Evolutionary conservation across 2,888 invertebrate species (phyloP), one percentile per base, ranked within the genome.

Genomic region (Chouioia cunea): DNA sequence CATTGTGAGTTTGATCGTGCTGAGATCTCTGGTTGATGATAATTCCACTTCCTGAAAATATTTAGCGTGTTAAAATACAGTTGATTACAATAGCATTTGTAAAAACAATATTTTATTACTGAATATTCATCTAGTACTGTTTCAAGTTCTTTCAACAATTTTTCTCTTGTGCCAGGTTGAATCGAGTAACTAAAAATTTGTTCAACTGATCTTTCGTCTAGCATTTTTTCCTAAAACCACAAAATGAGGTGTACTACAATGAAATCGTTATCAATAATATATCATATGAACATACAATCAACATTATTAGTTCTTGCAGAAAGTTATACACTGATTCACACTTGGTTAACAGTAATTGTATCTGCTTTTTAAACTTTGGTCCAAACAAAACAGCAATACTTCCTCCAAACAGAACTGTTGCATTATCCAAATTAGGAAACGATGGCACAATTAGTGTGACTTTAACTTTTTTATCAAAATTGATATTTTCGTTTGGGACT

Each of bases 361-460:
- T 57, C 64, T 76, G 77, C 1, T 68, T 64, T 18, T 73, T 72
- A 16, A 83, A 83, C 20, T 73, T 71, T 15, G 12, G 63, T 8
- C 75, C 74, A 16, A 76, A 76, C 15, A 82, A 71, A 4, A 71
- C 44, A 54, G 76, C 70, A 47, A 82, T 79, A 65, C 77, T 78
- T 18, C 74, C 73, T 20, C 82, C 83, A 71, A 85, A 82, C 18
- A 65, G 57, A 12, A 85, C 44, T 20, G 68, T 67, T 2, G 78
- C 77, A 23, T 76, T 68, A n/a, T 71, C 64, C n/a, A 83, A 73
- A 16, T 46, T 50, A 2, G 85, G 85, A 78, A 82, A 85, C 73
- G 78, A 76, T 14, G 83, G 83, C 1, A 77, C 77, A 6, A 62
- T 66, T 15, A 85, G 50, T 74, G 80, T 82, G 2, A 84, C 70